Evolutionary conservation across 2,113 vertebrate genomes (phyloP).

Genomic region (Pampusana beccarii): DNA sequence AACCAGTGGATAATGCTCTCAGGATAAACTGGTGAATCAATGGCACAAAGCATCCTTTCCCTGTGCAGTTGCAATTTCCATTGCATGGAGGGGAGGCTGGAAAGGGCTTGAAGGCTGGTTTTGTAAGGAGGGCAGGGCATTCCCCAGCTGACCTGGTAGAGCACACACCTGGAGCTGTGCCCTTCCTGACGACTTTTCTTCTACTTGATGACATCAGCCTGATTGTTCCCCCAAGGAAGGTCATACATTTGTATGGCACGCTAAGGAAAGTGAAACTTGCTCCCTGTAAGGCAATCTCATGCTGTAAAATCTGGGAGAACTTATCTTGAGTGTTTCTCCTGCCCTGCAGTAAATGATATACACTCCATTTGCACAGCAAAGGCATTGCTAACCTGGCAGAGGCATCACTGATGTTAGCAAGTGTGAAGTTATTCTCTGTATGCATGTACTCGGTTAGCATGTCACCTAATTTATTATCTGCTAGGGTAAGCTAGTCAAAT

Average conservation of each 20-base stretch:
- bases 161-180: background rate
- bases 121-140: background rate
- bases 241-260: background rate
- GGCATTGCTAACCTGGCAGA: background rate
- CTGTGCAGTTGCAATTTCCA: background rate
- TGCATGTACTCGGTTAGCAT: background rate
- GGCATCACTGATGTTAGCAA: background rate
- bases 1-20: background rate
- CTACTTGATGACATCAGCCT: background rate
- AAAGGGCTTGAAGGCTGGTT: background rate
- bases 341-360: background rate
- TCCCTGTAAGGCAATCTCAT: background rate
- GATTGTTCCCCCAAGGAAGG: background rate
- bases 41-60: background rate
- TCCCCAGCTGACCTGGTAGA: background rate
- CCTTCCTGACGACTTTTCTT: background rate
- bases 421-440: background rate
- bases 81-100: background rate
- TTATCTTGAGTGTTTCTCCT: background rate
- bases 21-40: background rate
- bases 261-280: background rate
- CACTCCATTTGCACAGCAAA: background rate
- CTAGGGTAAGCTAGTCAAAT: background rate
- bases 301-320: background rate
- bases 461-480: constrained; percentile 13